Evolutionary conservation across 2,113 vertebrate species (phyloP).

Genomic region (Gasterosteus nipponicus): DNA sequence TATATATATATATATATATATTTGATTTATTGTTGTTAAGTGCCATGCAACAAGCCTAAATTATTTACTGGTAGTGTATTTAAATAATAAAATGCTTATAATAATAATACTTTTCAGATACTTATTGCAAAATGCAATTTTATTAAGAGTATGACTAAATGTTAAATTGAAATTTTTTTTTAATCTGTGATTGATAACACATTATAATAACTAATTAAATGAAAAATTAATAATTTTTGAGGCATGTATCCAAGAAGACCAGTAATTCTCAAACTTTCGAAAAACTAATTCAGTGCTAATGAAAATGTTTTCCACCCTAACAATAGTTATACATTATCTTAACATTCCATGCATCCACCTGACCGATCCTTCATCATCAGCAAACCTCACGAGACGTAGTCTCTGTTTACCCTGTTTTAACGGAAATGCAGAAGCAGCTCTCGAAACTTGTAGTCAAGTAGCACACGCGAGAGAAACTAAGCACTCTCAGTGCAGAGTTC

Average conservation of each 20-base stretch:
- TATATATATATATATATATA: too few species aligned
- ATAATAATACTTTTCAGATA: background rate
- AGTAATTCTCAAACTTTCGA: background rate
- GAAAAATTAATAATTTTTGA: background rate
- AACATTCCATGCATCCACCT: background rate
- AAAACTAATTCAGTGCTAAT: background rate
- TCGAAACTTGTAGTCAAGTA: background rate
- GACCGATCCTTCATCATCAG: background rate
- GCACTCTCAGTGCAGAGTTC: background rate
- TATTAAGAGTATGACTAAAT: background rate
- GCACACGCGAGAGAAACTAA: slow-evolving; percentile 5
- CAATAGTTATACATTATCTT: background rate
- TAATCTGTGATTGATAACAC: background rate
- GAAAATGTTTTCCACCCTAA: background rate
- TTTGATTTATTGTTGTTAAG: background rate
- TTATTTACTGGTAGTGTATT: background rate
- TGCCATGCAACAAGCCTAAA: background rate
- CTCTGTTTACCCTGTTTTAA: background rate
- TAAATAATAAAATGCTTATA: background rate
- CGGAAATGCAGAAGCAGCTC: background rate
- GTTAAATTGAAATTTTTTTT: background rate
- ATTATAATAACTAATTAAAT: background rate
- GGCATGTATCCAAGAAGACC: background rate
- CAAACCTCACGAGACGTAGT: background rate
- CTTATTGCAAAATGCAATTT: background rate